phyloP scores from a whole-genome alignment of 2,797 vertebrate genomes.

The Brachyalestes nurse region DNA sequence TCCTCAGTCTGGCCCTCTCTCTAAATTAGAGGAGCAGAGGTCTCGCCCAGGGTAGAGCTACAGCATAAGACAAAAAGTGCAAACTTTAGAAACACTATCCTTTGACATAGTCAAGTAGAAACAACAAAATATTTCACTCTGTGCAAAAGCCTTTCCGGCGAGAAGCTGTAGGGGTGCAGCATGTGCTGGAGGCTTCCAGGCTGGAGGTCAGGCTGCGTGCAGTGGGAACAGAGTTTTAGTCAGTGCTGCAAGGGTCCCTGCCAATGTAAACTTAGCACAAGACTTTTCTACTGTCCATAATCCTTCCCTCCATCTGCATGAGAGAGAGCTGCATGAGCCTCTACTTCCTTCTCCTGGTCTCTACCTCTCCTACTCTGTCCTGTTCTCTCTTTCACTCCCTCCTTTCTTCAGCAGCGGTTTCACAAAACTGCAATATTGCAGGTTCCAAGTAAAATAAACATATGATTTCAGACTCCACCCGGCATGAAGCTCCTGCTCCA shows the following conservation, averaged over 20 bases:
- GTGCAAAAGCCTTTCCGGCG: neutral
- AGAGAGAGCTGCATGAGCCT: neutral
- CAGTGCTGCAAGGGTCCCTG: slow-evolving; percentile 53
- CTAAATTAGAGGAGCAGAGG: neutral
- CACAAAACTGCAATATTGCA: slow-evolving; percentile 32
- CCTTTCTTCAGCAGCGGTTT: slow-evolving; percentile 37
- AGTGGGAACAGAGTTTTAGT: slow-evolving; percentile 54
- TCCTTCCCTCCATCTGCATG: neutral
- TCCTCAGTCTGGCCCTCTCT: neutral
- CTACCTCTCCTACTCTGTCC: neutral
- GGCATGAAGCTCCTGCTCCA: slow-evolving; percentile 16
- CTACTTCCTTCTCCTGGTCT: neutral
- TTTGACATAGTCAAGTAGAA: neutral
- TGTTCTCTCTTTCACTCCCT: neutral
- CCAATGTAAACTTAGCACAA: slow-evolving; percentile 51
- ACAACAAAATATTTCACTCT: neutral
- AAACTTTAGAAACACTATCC: slow-evolving; percentile 10
- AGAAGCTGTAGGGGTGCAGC: neutral
- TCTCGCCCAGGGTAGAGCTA: neutral
- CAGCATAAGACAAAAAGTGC: neutral
- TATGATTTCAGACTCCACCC: slow-evolving; percentile 45
- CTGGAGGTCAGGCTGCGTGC: slow-evolving; percentile 22
- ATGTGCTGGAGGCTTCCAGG: neutral
- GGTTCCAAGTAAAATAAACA: slow-evolving; percentile 44
- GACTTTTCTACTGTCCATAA: slow-evolving; percentile 38